A percentile compares a stretch with the other conserved stretches of the same genome.
Evolutionary conservation across 37 sponge, comb jelly and placozoan species (phyloP).

Genomic region (Geodia barretti): DNA sequence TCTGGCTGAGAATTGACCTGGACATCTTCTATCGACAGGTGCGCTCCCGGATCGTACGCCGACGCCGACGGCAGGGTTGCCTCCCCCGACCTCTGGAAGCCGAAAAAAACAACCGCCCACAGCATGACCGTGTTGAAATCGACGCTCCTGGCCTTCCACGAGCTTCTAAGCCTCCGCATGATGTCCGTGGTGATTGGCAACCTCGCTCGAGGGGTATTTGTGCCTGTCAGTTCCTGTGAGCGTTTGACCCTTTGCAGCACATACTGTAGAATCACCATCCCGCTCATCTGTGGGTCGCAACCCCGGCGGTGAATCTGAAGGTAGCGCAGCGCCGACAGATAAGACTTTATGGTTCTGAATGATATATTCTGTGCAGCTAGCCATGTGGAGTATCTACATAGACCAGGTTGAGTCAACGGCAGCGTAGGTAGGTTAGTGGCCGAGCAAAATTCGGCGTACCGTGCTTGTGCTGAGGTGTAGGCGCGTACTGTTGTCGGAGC

Average conservation of each 20-base stretch:
- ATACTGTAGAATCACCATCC: not conserved
- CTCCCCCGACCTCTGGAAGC: slow-evolving; percentile 44
- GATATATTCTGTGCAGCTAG: not conserved
- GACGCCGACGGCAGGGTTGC: not conserved
- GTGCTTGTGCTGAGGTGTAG: slow-evolving; percentile 7
- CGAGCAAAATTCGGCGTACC: slow-evolving; percentile 18
- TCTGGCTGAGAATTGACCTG: too few relatives aligned
- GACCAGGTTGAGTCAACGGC: slow-evolving; percentile 18
- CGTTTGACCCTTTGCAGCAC: slow-evolving; percentile 5
- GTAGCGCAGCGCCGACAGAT: slow-evolving; percentile 40
- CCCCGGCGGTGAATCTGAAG: slow-evolving; percentile 11
- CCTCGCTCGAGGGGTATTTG: not conserved
- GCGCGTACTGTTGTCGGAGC: not conserved
- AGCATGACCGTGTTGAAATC: slow-evolving; percentile 28
- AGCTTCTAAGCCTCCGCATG: not conserved
- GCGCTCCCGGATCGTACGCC: not conserved
- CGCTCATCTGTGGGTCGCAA: slow-evolving; percentile 3
- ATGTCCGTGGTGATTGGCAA: slow-evolving; percentile 29
- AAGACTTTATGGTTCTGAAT: slow-evolving; percentile 10
- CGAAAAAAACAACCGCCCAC: slow-evolving; percentile 41
- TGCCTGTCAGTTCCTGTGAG: not conserved
- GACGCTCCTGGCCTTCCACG: not conserved
- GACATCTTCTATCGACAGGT: too few relatives aligned
- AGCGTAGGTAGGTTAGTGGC: not conserved
- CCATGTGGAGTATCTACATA: slow-evolving; percentile 3